Conservation (phyloP, 2,113 vertebrate genomes). For the Lophochroa leadbeateri region DNA sequence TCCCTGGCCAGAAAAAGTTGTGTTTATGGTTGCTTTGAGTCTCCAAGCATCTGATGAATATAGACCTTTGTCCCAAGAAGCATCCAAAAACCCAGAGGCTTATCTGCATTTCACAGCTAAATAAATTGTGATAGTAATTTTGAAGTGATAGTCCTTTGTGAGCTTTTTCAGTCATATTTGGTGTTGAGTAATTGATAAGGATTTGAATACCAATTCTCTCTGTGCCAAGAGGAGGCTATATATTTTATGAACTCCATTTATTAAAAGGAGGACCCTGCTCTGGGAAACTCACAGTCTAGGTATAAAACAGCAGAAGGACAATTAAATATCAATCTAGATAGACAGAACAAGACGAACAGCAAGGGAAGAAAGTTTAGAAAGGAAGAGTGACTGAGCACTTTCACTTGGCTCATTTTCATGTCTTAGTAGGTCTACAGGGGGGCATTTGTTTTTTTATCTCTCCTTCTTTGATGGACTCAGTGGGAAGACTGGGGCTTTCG, state of each 20-base stretch:
- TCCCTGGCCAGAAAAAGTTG: background rate
- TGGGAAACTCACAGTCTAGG: background rate
- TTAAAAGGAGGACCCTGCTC: background rate
- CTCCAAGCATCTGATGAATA: conserved; percentile 25
- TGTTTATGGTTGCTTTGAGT: background rate
- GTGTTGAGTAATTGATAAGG: background rate
- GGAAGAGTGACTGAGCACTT: background rate
- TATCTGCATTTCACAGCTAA: conserved; percentile 38
- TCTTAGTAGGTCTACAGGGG: background rate
- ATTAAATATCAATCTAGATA: background rate
- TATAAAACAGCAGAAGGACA: background rate
- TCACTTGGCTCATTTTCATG: background rate
- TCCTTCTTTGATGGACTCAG: background rate
- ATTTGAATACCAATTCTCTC: background rate
- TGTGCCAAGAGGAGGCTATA: background rate
- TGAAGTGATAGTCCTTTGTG: background rate
- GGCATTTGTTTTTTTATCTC: background rate
- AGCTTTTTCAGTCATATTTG: conserved; percentile 5
- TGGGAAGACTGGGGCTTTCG: background rate
- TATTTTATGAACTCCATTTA: background rate
- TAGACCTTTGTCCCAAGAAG: background rate
- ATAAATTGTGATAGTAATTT: conserved; percentile 13
- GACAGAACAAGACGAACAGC: background rate
- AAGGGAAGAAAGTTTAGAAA: background rate
- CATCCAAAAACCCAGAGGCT: background rate